Evolutionary conservation across 2,888 invertebrate genomes (phyloP), one percentile per base, ranked within the genome.

Genomic region (Nomada ruficornis): DNA sequence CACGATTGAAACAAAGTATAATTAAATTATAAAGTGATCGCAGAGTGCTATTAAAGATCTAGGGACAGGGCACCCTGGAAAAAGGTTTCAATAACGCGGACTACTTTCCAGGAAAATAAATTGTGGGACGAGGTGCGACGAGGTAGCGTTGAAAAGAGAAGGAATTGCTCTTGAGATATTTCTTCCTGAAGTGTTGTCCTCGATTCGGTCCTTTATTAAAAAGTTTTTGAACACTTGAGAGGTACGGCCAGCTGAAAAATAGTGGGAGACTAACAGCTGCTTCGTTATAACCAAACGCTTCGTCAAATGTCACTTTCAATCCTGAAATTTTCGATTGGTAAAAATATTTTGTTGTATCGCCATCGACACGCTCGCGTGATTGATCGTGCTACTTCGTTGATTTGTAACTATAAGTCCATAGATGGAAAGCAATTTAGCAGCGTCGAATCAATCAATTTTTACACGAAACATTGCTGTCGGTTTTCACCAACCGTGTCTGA

Each of bases 161-260:
- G 55, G 78, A 80, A 80, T 63, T 23, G 55, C 68, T 68, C 79
- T 64, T 70, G 47, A 67, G 69, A 74, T 73, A 80, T 82, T 80
- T 80, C 80, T 82, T 82, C 29, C 55, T 7, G 23, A 79, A 74
- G 69, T 67, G 64, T 80, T 67, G 65, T 80, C 81, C 65, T 65
- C 80, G 74, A 80, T 82, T 82, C 74, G 69, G 23, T 18, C 73
- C 80, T 82, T 80, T 80, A 82, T 82, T 82, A 82, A 82, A 82
- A 82, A 82, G 74, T 82, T 82, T 74, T 62, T 54, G 55, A 67
- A 59, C 47, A 55, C n/a, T 69, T 5, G 60, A 50, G 67, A 54
- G 47, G 63, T 9, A 44, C 63, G 29, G 65, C 20, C 57, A n/a
- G 60, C 57, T 60, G 69, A 36, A 42, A 52, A 79, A 78, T 52